A percentile compares a stretch with the other conserved stretches of the same genome.
These are phyloP conservation scores for Protonemura montana DNA, from an alignment of 2,888 invertebrate genomes.

Conservation along the genomic window DNA sequence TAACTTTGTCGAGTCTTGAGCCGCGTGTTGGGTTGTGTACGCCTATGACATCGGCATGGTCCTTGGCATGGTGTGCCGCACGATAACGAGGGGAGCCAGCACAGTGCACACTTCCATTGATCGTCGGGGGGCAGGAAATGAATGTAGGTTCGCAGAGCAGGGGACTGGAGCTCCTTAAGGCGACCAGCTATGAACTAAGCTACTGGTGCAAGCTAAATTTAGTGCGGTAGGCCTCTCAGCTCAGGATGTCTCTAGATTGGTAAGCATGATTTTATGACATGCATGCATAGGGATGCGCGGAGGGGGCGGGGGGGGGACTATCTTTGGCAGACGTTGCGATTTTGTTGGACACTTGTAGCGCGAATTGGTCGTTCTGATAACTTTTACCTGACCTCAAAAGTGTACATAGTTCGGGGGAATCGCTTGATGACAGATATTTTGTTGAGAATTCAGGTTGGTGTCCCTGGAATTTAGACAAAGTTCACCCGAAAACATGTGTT, in stretches of 20 bases:
- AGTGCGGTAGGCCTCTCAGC: constrained; percentile 21
- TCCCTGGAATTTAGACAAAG: background rate
- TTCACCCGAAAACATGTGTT: background rate
- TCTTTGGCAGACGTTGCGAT: background rate
- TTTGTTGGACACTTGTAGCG: background rate
- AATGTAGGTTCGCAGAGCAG: background rate
- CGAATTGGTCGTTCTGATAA: background rate
- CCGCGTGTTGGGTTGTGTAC: background rate
- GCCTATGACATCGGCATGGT: background rate
- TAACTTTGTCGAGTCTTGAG: background rate
- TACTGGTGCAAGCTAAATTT: constrained; percentile 25
- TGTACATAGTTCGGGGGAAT: too few species aligned
- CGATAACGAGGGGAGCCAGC: background rate
- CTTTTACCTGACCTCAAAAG: background rate
- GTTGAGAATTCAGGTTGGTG: background rate
- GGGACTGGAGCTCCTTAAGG: too few species aligned
- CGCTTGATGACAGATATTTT: too few species aligned
- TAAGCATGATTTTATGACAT: background rate
- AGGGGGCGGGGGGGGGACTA: too few species aligned
- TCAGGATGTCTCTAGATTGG: background rate
- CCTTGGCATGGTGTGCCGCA: too few species aligned
- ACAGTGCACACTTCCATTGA: background rate
- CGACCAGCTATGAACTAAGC: background rate
- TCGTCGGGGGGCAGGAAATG: background rate
- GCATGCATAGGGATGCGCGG: background rate